These are phyloP conservation scores for Melopsittacus undulatus DNA, from an alignment of 2,797 vertebrate species.

Conservation along the genomic window DNA sequence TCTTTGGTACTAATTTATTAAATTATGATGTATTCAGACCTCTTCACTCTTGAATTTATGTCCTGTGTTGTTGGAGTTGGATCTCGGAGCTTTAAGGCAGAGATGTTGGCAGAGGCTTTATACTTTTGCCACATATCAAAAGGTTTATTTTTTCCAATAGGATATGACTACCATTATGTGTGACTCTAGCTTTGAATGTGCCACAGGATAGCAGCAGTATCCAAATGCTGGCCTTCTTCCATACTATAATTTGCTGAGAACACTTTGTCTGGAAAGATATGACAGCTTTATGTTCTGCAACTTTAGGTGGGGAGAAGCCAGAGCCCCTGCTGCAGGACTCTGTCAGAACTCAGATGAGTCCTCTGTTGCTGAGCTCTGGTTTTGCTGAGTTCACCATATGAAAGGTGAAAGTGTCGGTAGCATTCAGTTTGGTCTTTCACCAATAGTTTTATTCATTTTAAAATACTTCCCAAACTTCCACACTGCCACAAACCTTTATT, in stretches of 20 bases:
- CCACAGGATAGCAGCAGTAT: neutral
- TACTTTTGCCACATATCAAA: neutral
- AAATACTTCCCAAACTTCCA: neutral
- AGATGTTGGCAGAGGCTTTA: neutral
- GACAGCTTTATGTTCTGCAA: neutral
- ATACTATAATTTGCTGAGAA: neutral
- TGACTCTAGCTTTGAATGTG: neutral
- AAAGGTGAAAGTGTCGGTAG: neutral
- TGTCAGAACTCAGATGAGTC: neutral
- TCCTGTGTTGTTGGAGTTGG: neutral
- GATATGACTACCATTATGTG: neutral
- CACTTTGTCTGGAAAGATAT: neutral
- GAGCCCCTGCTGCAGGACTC: neutral
- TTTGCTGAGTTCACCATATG: neutral
- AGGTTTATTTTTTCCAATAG: neutral
- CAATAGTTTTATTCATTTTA: neutral
- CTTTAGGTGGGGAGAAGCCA: neutral
- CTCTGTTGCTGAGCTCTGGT: neutral
- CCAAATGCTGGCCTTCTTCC: neutral
- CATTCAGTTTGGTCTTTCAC: neutral
- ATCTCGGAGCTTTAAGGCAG: neutral
- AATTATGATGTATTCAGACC: neutral
- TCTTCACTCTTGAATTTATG: neutral
- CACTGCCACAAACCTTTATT: neutral
- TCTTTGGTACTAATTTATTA: neutral